phyloP scores from a whole-genome alignment of 2,113 vertebrate species.

The Varanus salvator region DNA sequence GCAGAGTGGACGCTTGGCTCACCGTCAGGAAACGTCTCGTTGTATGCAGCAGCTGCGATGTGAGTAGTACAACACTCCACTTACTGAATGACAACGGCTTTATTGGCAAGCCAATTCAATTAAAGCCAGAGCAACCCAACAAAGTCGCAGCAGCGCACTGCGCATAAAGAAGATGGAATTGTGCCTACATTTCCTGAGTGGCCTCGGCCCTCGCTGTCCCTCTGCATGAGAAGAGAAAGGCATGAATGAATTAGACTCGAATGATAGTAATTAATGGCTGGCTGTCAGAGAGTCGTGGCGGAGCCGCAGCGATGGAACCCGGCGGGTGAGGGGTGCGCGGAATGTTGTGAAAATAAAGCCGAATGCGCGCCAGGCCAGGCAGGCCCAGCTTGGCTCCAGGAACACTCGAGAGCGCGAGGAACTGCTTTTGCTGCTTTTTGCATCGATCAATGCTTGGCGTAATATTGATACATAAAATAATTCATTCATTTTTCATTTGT shows the following conservation, averaged over 20 bases:
- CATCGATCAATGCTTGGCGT: conserved; percentile 70
- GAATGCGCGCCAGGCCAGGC: conserved; percentile 67
- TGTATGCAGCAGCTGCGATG: conserved; percentile 87
- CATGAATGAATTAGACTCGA: conserved; percentile 85
- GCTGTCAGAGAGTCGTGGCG: conserved; percentile 84
- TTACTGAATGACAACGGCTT: conserved; percentile 92
- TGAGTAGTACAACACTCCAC: conserved; percentile 88
- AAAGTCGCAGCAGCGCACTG: conserved; percentile 82
- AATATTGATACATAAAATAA: conserved; percentile 79
- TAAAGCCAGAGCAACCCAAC: conserved; percentile 87
- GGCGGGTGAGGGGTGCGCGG: neutral
- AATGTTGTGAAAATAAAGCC: conserved; percentile 70
- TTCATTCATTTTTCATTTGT: conserved; percentile 79
- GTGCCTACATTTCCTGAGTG: conserved; percentile 83
- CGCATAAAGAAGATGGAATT: conserved; percentile 85
- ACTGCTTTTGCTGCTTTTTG: conserved; percentile 32
- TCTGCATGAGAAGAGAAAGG: conserved; percentile 81
- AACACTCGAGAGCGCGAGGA: conserved; percentile 14
- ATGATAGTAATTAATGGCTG: conserved; percentile 90
- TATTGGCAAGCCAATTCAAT: conserved; percentile 96
- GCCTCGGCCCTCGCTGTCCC: conserved; percentile 84
- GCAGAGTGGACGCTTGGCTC: conserved; percentile 79
- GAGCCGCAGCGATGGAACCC: conserved; percentile 69
- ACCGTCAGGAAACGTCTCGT: conserved; percentile 85
- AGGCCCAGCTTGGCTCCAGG: conserved; percentile 54